Conservation (phyloP, 2,113 vertebrate genomes). For the Geococcyx californianus region DNA sequence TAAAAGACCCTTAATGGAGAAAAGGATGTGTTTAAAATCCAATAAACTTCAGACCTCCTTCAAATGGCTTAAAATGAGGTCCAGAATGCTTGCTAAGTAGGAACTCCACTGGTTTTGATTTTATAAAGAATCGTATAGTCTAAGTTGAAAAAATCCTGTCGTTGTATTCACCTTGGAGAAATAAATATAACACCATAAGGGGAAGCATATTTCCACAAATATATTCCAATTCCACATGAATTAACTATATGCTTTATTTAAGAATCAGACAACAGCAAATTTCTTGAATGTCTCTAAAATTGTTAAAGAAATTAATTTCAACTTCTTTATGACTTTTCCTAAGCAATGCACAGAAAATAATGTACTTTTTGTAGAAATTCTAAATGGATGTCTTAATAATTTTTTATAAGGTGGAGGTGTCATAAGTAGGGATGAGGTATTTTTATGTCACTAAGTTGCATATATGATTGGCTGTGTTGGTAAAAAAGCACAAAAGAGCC, state of each 20-base stretch:
- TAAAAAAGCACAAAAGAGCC: constrained; percentile 48
- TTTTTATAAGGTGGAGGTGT: constrained; percentile 47
- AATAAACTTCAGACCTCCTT: constrained; percentile 73
- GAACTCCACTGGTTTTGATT: constrained; percentile 69
- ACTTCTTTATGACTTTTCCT: not conserved
- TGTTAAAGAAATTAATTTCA: not conserved
- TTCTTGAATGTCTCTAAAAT: not conserved
- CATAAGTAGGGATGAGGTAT: constrained; percentile 60
- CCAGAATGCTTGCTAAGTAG: constrained; percentile 62
- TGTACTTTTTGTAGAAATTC: not conserved
- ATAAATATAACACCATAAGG: constrained; percentile 73
- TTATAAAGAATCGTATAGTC: constrained; percentile 30
- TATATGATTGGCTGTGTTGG: constrained; percentile 40
- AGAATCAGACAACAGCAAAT: constrained; percentile 28
- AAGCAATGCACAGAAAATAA: not conserved
- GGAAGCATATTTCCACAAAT: constrained; percentile 46
- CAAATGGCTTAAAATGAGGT: constrained; percentile 73
- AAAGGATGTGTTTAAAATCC: constrained; percentile 68
- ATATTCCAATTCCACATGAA: constrained; percentile 57
- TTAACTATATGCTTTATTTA: constrained; percentile 35
- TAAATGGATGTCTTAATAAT: not conserved
- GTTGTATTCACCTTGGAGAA: constrained; percentile 70
- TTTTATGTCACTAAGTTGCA: constrained; percentile 55
- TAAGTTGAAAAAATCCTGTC: constrained; percentile 55
- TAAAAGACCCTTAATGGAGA: constrained; percentile 66